Percentiles rank a stretch among this genome's conserved stretches.
Evolutionary conservation across 2,888 invertebrate genomes (phyloP).

Genomic region (Trimorus sp.): DNA sequence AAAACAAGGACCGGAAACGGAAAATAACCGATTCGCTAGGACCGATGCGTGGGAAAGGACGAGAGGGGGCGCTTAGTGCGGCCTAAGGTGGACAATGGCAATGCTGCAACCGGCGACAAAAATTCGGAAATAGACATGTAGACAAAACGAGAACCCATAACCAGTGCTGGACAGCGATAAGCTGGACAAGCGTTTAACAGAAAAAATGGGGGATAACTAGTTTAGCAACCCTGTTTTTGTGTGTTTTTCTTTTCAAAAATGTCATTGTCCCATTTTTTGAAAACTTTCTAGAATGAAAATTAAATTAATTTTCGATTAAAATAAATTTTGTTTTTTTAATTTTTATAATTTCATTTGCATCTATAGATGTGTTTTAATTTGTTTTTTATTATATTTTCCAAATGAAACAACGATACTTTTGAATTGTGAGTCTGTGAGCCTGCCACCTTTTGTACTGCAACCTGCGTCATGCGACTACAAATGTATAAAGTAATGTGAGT

Average conservation of each 20-base stretch:
- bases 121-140: conserved; percentile 78
- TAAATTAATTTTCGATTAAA: no score
- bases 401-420: no score
- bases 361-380: no score
- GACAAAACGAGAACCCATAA: conserved; percentile 76
- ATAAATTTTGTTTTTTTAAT: no score
- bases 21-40: no score
- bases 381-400: no score
- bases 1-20: no score
- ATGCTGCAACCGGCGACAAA: conserved; percentile 75
- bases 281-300: no score
- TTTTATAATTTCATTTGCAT: no score
- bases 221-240: conserved; percentile 50
- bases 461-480: conserved; percentile 79
- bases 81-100: no score
- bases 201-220: conserved; percentile 23
- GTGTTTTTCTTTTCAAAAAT: conserved; percentile 11
- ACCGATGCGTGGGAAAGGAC: no score
- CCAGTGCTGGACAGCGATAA: conserved; percentile 79
- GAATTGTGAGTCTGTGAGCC: conserved; percentile 46
- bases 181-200: conserved; percentile 78
- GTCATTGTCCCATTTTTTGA: conserved; percentile 17
- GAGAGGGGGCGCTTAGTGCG: no score
- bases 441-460: conserved; percentile 76
- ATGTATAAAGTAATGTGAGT: conserved; percentile 37